A percentile compares a stretch with the other conserved stretches of the same genome.
These are phyloP conservation scores for Liparis tanakae DNA, from an alignment of 2,797 vertebrate genomes.

Conservation along the genomic window DNA sequence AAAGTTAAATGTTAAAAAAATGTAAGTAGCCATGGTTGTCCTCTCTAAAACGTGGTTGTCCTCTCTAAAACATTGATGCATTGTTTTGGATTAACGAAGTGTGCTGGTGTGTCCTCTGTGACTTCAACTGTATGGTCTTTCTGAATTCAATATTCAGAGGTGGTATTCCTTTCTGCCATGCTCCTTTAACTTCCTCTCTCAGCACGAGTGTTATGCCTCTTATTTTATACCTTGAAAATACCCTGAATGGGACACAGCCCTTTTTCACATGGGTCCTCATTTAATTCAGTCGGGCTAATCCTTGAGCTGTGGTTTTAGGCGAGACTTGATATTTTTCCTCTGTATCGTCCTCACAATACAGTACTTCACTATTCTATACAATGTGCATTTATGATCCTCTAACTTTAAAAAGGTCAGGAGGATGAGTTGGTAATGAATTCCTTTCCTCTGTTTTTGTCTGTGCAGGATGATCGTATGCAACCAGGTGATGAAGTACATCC, in stretches of 20 bases:
- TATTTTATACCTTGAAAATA: slow-evolving; percentile 34
- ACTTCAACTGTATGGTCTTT: slow-evolving; percentile 33
- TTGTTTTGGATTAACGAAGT: slow-evolving; percentile 51
- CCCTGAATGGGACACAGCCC: slow-evolving; percentile 1
- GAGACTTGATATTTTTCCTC: neutral
- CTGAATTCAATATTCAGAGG: slow-evolving; percentile 46
- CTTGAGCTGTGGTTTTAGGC: slow-evolving; percentile 8
- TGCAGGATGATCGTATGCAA: slow-evolving; percentile 97
- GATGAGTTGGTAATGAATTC: neutral
- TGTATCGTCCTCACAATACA: neutral
- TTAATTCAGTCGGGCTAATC: slow-evolving; percentile 17
- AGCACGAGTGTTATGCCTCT: slow-evolving; percentile 31
- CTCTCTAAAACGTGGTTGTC: slow-evolving; percentile 43
- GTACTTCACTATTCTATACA: neutral
- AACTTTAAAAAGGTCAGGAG: slow-evolving; percentile 1
- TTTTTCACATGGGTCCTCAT: no score
- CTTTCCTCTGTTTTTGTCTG: slow-evolving; percentile 27
- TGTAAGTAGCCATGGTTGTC: slow-evolving; percentile 38
- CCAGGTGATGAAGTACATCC: slow-evolving; percentile 98
- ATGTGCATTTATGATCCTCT: neutral
- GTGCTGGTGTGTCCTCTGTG: slow-evolving; percentile 52
- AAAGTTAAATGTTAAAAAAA: slow-evolving; percentile 29
- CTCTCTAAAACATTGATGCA: slow-evolving; percentile 52
- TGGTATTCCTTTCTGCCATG: slow-evolving; percentile 42
- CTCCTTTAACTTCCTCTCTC: slow-evolving; percentile 44